These are phyloP conservation scores for Forbesichthys agassizii DNA, from an alignment of 2,113 vertebrate species.

Conservation along the genomic window DNA sequence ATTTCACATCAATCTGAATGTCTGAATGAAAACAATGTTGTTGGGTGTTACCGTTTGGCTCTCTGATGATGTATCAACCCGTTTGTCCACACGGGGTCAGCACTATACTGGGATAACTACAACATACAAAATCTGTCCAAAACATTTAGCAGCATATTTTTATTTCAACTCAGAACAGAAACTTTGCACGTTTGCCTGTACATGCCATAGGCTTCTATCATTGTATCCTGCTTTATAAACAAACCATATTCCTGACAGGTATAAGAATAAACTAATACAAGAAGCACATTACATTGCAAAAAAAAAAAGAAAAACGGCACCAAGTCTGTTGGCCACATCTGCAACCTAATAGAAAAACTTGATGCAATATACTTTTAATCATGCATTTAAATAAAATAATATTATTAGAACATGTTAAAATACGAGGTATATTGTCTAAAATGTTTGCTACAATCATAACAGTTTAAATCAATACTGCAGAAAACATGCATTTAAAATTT, in stretches of 20 bases:
- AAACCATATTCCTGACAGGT: conserved; percentile 54
- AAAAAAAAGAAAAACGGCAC: conserved; percentile 25
- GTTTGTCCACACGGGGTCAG: conserved; percentile 70
- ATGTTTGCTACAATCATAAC: conserved; percentile 73
- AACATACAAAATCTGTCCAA: not conserved
- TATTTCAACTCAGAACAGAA: conserved; percentile 75
- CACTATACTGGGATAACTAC: conserved; percentile 30
- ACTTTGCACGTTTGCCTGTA: conserved; percentile 74
- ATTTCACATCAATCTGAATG: conserved; percentile 21
- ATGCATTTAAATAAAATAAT: conserved; percentile 64
- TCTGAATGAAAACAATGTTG: conserved; percentile 5
- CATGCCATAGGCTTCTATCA: conserved; percentile 72
- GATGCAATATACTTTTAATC: conserved; percentile 69
- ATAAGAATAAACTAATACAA: conserved; percentile 60
- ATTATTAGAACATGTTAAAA: conserved; percentile 50
- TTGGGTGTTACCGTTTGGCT: conserved; percentile 19
- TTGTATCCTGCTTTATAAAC: conserved; percentile 45
- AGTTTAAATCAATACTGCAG: conserved; percentile 61
- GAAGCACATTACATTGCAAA: conserved; percentile 56
- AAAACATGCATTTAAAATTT: conserved; percentile 73
- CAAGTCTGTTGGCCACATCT: conserved; percentile 40
- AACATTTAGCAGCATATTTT: conserved; percentile 67
- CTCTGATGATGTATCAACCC: conserved; percentile 2
- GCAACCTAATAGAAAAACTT: conserved; percentile 70
- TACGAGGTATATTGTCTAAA: conserved; percentile 73